Conservation (phyloP, 1,140 invertebrate species). For the Macrosteles quadrilineatus region DNA sequence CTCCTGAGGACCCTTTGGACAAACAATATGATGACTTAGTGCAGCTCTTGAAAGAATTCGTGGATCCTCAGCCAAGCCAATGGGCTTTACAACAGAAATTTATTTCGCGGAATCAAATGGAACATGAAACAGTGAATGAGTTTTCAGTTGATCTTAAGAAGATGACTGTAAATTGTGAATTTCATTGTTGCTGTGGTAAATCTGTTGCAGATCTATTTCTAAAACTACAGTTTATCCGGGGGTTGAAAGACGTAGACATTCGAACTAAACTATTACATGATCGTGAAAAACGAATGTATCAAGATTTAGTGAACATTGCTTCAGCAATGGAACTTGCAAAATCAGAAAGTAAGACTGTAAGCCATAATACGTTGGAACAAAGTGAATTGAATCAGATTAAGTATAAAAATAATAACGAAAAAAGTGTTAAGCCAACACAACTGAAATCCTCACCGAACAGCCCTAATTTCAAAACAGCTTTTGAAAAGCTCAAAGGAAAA, state of each 20-base stretch:
- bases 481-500: neutral
- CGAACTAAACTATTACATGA: neutral
- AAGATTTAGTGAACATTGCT: neutral
- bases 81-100: neutral
- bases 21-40: neutral
- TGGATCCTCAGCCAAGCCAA: neutral
- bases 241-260: neutral
- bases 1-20: neutral
- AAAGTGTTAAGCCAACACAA: neutral
- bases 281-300: neutral
- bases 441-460: neutral
- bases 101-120: neutral
- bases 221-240: neutral
- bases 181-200: neutral
- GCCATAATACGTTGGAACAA: neutral
- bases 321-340: neutral
- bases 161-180: neutral
- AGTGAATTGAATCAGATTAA: neutral
- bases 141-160: neutral
- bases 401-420: neutral
- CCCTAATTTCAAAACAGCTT: neutral
- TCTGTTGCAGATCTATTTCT: neutral
- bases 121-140: neutral
- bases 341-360: neutral
- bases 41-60: neutral